phyloP scores from a whole-genome alignment of 2,113 vertebrate genomes.

The Cacatua alba region DNA sequence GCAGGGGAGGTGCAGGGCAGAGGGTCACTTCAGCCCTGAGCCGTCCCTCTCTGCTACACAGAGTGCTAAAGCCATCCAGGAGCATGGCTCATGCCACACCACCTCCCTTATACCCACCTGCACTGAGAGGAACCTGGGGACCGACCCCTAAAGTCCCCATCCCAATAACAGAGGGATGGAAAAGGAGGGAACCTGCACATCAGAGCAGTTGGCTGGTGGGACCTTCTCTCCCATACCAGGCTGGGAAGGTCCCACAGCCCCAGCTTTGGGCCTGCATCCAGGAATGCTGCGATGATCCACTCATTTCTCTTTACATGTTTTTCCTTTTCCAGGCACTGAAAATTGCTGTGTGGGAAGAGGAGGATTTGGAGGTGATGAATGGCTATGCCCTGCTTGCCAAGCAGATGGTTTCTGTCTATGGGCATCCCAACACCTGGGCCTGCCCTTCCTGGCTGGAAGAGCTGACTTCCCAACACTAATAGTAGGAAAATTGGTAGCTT shows the following conservation, averaged over 20 bases:
- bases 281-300: neutral
- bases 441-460: neutral
- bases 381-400: neutral
- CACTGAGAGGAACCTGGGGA: neutral
- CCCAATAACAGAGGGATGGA: neutral
- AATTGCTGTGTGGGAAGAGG: neutral
- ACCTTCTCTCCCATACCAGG: neutral
- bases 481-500: neutral
- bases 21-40: neutral
- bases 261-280: neutral
- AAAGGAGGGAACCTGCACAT: neutral
- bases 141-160: neutral
- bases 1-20: neutral
- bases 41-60: accelerated
- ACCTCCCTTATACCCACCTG: neutral
- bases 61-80: neutral
- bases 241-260: neutral
- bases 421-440: neutral
- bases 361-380: neutral
- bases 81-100: neutral
- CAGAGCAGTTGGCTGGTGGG: neutral
- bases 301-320: neutral
- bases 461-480: neutral
- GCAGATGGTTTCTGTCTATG: neutral
- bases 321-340: neutral